A percentile compares a stretch with the other conserved stretches of the same genome.
Conservation (phyloP, 1,140 invertebrate species). For the Drosophila auraria region DNA sequence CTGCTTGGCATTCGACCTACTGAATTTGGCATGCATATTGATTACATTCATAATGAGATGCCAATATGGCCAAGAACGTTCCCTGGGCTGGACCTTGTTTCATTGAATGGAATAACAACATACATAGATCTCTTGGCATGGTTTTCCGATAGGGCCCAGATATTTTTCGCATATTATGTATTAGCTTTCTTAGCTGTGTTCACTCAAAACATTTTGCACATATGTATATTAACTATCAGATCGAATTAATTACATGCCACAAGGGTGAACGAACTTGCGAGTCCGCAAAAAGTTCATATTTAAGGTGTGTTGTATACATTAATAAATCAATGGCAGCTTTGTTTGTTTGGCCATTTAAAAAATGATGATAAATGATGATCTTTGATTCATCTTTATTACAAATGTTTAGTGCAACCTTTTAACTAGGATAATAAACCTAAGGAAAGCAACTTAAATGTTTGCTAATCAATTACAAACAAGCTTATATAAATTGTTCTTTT, state of each 20-base stretch:
- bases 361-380: neutral
- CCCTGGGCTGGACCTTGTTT: neutral
- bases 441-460: neutral
- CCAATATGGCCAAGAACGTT: neutral
- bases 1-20: constrained; percentile 20
- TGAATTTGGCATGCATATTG: constrained; percentile 33
- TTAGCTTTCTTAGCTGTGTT: neutral
- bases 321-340: neutral
- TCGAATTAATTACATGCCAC: neutral
- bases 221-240: neutral
- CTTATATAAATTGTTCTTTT: neutral
- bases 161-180: neutral
- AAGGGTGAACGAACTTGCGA: constrained; percentile 9
- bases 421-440: neutral
- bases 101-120: neutral
- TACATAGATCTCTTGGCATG: neutral
- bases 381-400: neutral
- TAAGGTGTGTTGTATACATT: neutral
- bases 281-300: constrained; percentile 2
- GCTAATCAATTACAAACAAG: neutral
- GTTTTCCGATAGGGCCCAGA: neutral
- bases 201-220: constrained; percentile 1
- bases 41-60: constrained; percentile 7
- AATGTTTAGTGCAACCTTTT: neutral
- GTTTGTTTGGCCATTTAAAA: neutral